These are phyloP conservation scores for Nothura maculosa DNA, from an alignment of 2,797 vertebrate genomes.

Conservation along the genomic window DNA sequence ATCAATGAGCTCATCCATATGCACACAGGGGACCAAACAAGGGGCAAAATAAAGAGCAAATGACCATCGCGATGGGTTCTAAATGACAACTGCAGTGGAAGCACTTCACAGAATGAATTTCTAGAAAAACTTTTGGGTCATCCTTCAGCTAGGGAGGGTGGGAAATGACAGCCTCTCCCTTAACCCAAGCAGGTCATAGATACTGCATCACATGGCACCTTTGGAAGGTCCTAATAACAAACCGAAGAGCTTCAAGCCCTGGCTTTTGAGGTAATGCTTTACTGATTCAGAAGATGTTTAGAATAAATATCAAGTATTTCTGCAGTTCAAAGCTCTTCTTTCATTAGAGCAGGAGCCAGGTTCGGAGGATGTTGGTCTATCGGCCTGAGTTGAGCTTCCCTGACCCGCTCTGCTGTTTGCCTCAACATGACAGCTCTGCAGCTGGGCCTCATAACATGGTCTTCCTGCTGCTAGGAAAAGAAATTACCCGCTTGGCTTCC, in stretches of 20 bases:
- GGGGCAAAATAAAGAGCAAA: neutral
- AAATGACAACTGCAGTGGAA: neutral
- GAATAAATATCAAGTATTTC: neutral
- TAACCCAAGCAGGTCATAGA: slow-evolving; percentile 6
- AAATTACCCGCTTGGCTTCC: neutral
- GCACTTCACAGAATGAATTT: neutral
- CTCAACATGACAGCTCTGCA: neutral
- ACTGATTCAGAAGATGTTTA: neutral
- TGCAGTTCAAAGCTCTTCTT: neutral
- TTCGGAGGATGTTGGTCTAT: neutral
- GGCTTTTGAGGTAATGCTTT: fast-evolving
- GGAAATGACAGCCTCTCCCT: neutral
- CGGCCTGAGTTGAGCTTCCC: neutral
- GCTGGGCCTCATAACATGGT: neutral
- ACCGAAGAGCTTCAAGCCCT: neutral
- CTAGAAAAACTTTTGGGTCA: neutral
- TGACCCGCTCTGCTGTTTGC: neutral
- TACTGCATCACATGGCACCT: neutral
- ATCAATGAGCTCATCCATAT: neutral
- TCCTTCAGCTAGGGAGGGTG: neutral
- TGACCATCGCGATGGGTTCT: neutral
- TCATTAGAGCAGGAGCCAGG: neutral
- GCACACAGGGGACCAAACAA: neutral
- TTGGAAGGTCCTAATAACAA: slow-evolving; percentile 4
- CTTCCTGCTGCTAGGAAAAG: neutral